Evolutionary conservation across 2,888 invertebrate species (phyloP).

Genomic region (Ypsolopha scabrella): DNA sequence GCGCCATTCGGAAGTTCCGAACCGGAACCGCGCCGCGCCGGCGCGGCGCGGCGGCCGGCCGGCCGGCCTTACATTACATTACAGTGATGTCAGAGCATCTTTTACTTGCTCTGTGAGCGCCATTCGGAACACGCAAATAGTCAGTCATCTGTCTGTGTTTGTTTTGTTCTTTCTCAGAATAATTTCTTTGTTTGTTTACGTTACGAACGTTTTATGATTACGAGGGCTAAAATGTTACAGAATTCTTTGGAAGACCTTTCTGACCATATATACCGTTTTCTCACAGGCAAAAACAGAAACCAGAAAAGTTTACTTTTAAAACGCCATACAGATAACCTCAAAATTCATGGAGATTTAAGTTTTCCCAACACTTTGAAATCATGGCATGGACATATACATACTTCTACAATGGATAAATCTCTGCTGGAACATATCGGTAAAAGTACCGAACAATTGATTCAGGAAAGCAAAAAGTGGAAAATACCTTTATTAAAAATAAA

Average conservation of each 20-base stretch:
- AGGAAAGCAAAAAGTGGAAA: conserved; percentile 55
- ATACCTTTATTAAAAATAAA: conserved; percentile 46
- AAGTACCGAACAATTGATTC: conserved; percentile 33
- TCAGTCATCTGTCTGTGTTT: too few species aligned
- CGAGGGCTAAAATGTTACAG: conserved; percentile 24
- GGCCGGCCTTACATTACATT: too few species aligned
- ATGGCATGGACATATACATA: conserved; percentile 61
- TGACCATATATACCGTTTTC: conserved; percentile 4
- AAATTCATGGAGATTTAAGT: conserved; percentile 73
- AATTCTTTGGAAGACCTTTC: conserved; percentile 27
- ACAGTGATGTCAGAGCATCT: background rate
- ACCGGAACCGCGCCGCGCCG: too few species aligned
- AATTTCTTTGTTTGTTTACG: too few species aligned
- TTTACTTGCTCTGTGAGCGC: background rate
- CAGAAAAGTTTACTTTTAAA: conserved; percentile 47
- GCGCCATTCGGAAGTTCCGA: too few species aligned
- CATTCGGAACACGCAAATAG: too few species aligned
- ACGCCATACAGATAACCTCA: conserved; percentile 69
- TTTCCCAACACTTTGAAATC: conserved; percentile 68
- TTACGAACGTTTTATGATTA: too few species aligned
- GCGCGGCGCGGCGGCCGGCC: too few species aligned
- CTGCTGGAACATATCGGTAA: conserved; percentile 35
- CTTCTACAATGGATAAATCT: conserved; percentile 13
- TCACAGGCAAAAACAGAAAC: background rate
- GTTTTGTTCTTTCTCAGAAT: too few species aligned